These are phyloP conservation scores for Peromyscus leucopus DNA, from an alignment of 2,113 vertebrate genomes.

Conservation along the genomic window DNA sequence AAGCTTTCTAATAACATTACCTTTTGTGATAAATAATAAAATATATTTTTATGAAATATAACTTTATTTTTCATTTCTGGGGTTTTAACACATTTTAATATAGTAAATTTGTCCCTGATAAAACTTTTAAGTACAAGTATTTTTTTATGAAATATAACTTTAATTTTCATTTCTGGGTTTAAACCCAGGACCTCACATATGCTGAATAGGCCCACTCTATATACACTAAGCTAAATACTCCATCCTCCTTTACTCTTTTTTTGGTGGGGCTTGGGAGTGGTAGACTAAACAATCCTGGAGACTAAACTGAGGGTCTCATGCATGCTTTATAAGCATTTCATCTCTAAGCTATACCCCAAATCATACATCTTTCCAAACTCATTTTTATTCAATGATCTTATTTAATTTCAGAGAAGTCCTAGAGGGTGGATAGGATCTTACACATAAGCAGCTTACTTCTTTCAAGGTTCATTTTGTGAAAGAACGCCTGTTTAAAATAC, in stretches of 20 bases:
- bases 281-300: not conserved
- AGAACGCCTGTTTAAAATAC: not conserved
- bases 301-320: not conserved
- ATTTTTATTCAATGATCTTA: constrained; percentile 12
- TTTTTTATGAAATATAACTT: not conserved
- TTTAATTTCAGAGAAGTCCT: constrained; percentile 13
- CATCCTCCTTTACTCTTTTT: not conserved
- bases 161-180: not conserved
- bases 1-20: too few species aligned
- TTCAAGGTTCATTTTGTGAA: not conserved
- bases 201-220: too few species aligned
- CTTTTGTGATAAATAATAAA: too few species aligned
- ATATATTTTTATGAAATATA: too few species aligned
- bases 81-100: not conserved
- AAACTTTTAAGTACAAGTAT: not conserved
- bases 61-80: too few species aligned
- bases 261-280: not conserved
- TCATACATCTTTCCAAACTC: constrained; percentile 8
- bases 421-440: not conserved
- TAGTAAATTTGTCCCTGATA: not conserved
- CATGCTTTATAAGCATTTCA: not conserved
- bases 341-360: not conserved
- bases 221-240: not conserved
- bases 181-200: not conserved
- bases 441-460: constrained; percentile 4